Evolutionary conservation across 1,140 invertebrate species (phyloP).

Genomic region (Listronotus oregonensis): DNA sequence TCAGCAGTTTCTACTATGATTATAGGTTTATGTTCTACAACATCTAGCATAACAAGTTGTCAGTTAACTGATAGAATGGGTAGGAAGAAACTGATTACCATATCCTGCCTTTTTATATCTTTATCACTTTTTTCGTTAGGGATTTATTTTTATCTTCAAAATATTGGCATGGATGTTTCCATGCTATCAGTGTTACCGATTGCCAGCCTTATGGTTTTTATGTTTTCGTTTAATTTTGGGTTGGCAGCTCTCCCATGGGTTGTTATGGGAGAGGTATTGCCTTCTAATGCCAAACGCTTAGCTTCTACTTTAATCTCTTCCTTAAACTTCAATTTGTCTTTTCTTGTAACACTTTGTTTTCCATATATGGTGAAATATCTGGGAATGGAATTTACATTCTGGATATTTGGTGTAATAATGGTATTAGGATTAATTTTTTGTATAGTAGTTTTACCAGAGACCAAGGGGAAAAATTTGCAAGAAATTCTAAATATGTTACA

Average conservation of each 20-base stretch:
- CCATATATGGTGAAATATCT: constrained; percentile 62
- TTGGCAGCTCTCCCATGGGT: constrained; percentile 83
- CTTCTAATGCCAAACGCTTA: constrained; percentile 71
- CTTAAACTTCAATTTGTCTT: constrained; percentile 76
- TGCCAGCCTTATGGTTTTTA: constrained; percentile 36
- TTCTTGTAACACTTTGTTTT: constrained; percentile 79
- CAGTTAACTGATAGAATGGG: constrained; percentile 59
- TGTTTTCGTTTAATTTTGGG: constrained; percentile 55
- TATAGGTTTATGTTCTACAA: constrained; percentile 61
- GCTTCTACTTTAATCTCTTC: constrained; percentile 74
- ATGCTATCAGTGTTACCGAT: constrained; percentile 41
- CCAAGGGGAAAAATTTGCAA: no score
- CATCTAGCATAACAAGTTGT: constrained; percentile 13
- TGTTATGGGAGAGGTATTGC: constrained; percentile 80
- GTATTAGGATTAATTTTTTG: no score
- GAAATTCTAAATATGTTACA: no score
- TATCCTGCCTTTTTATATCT: constrained; percentile 67
- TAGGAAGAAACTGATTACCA: constrained; percentile 69
- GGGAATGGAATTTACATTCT: constrained; percentile 57
- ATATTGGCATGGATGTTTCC: constrained; percentile 21
- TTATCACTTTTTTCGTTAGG: constrained; percentile 37
- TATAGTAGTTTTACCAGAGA: no score
- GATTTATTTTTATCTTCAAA: constrained; percentile 33
- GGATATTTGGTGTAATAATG: no score
- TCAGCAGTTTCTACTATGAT: constrained; percentile 43